Percentiles rank a stretch among this genome's conserved stretches.
These are phyloP conservation scores for Macrosteles quadrilineatus DNA, from an alignment of 1,140 invertebrate genomes.

Conservation along the genomic window DNA sequence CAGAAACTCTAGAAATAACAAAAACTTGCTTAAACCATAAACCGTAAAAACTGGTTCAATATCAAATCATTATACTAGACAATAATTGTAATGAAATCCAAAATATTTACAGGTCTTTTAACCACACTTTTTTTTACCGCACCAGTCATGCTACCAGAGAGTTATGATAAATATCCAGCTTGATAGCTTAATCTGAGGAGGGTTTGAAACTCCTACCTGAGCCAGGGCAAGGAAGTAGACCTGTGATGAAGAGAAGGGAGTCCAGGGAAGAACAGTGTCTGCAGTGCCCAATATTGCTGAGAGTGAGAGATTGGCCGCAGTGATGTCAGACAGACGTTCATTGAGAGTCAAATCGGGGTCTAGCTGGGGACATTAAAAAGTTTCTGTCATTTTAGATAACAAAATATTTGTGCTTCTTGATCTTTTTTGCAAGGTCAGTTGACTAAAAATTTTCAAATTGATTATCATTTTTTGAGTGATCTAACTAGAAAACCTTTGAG, in stretches of 20 bases:
- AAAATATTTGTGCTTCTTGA: too few relatives aligned
- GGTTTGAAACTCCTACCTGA: constrained; percentile 8
- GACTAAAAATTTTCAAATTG: too few relatives aligned
- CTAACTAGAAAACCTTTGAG: too few relatives aligned
- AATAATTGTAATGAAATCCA: neutral
- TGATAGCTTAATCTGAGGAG: too few relatives aligned
- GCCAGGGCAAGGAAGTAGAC: neutral
- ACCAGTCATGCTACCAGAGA: neutral
- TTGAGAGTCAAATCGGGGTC: neutral
- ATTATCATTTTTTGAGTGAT: too few relatives aligned
- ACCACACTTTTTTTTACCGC: neutral
- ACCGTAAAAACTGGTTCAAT: neutral
- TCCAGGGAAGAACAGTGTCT: neutral
- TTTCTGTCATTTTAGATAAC: too few relatives aligned
- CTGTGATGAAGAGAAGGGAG: neutral
- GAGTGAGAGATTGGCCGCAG: constrained; percentile 13
- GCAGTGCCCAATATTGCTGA: neutral
- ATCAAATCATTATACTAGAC: neutral
- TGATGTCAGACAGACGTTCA: constrained; percentile 12
- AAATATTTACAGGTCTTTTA: neutral
- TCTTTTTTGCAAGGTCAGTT: too few relatives aligned
- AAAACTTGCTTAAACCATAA: neutral
- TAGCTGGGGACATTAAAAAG: too few relatives aligned
- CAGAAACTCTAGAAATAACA: constrained; percentile 1
- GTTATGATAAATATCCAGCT: neutral